Evolutionary conservation across 2,113 vertebrate genomes (phyloP), one percentile per base, ranked within the genome.

Genomic region (Sula dactylatra): DNA sequence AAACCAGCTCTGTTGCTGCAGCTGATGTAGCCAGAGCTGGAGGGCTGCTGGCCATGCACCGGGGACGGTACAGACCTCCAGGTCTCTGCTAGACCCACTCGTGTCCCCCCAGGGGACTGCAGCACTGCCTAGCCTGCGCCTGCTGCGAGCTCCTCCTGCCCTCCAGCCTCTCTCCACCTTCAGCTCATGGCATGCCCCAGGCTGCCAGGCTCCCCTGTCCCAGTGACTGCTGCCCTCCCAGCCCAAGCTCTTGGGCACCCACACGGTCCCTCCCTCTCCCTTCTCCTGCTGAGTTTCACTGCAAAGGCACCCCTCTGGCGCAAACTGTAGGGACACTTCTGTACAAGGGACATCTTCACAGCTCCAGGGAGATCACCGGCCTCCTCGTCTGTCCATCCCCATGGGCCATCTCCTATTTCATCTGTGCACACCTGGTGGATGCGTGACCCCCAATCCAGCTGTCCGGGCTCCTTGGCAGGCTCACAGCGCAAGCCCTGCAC

Each of bases 171-270:
- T 12, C 55, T 16, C 13, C 8, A 14, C 2, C 54, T 19, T 55
- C 74, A 14, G 18, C 4, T 44, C 65, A 11, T 0, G 1, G 38
- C 62, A 62, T 6, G 3, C 19, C 70, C 38, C 26, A 54, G 56
- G 29, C 64, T 6, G 16, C 40, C 78, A 52, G 50, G 40, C 18
- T 36, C 38, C 16, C 22, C 32, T 6, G 7, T 11, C 34, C 55
- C 2, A 0, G 13, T 12, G 21, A 24, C 31, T 3, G 1, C 0
- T 18, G 29, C 15, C 26, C 58, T 47, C 16, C 22, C 2, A 1
- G 4, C 34, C 69, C 49, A 12, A 38, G 31, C 38, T 76, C 59
- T 47, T 29, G 34, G 7, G 45, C 9, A 29, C 38, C 16, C 36
- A 11, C 40, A 2, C 10, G 12, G 10, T 11, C 64, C 55, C 40